These are phyloP conservation scores for Nestor notabilis DNA, from an alignment of 2,113 vertebrate species.

Conservation along the genomic window DNA sequence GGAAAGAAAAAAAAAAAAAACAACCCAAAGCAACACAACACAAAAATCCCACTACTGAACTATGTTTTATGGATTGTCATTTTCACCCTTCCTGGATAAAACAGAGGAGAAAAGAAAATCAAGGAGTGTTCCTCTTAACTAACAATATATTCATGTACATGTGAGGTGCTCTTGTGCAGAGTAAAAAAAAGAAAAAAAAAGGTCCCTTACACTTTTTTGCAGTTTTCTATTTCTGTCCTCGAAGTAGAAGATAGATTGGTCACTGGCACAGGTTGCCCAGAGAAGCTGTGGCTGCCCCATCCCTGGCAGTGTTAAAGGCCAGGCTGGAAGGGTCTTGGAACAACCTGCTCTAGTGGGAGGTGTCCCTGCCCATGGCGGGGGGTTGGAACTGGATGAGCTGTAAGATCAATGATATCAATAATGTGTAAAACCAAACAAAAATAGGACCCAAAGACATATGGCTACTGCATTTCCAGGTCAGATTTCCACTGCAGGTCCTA, in stretches of 20 bases:
- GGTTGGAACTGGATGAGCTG: not conserved
- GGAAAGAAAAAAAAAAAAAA: not conserved
- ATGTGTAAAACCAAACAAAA: not conserved
- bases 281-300: not conserved
- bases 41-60: not conserved
- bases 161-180: not conserved
- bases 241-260: not conserved
- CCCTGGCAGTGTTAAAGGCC: not conserved
- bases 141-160: not conserved
- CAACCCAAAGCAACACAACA: not conserved
- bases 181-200: not conserved
- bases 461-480: not conserved
- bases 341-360: not conserved
- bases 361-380: not conserved
- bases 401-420: not conserved
- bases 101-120: not conserved
- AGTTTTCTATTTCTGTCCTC: not conserved
- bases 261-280: not conserved
- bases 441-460: not conserved
- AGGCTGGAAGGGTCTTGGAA: not conserved
- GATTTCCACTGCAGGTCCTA: not conserved
- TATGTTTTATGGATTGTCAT: not conserved
- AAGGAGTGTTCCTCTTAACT: not conserved
- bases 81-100: not conserved
- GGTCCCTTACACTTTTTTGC: not conserved